Conservation (phyloP, 2,888 invertebrate species). For the Leptopilina drosophilae region DNA sequence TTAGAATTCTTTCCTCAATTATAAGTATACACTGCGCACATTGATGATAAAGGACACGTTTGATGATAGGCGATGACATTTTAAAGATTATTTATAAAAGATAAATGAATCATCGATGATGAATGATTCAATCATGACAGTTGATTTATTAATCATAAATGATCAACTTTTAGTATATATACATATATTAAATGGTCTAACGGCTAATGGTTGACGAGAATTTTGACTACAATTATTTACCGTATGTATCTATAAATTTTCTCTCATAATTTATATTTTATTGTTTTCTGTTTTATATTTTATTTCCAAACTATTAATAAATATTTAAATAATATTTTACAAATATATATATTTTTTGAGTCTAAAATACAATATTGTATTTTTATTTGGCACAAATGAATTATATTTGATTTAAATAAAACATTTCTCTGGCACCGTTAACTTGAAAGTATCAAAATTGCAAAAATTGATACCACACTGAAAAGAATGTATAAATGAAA, state of each 20-base stretch:
- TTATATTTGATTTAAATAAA: no score
- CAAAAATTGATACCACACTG: no score
- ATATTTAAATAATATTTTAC: no score
- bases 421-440: no score
- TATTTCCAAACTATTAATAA: no score
- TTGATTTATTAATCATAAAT: slow-evolving; percentile 2
- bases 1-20: not conserved
- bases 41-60: not conserved
- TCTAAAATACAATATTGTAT: no score
- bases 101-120: slow-evolving; percentile 19
- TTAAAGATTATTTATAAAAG: slow-evolving; percentile 10
- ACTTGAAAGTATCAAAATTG: no score
- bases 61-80: slow-evolving; percentile 5
- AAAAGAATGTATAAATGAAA: no score
- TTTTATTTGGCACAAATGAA: no score
- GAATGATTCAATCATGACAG: slow-evolving; percentile 6
- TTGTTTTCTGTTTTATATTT: not conserved
- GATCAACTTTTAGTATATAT: not conserved
- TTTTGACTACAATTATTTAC: not conserved
- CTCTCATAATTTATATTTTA: not conserved
- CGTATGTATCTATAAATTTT: not conserved
- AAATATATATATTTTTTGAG: no score
- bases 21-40: no score
- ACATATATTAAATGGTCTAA: not conserved
- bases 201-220: not conserved